These are phyloP conservation scores for Drymodes brunneopygia DNA, from an alignment of 2,113 vertebrate genomes.

Conservation along the genomic window DNA sequence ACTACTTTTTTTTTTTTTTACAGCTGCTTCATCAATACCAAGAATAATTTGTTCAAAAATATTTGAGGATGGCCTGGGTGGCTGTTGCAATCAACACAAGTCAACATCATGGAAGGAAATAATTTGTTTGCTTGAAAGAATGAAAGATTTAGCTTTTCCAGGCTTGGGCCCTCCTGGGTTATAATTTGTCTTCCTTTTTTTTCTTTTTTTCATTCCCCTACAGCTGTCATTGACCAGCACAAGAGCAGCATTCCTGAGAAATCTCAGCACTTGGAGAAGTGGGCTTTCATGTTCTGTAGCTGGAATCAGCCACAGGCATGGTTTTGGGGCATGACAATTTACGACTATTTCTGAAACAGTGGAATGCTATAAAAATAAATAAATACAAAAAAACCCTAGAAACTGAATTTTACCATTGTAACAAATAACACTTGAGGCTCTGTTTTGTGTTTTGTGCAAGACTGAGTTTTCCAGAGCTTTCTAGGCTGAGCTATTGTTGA, in stretches of 20 bases:
- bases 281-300: not conserved
- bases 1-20: not conserved
- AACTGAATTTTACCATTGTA: not conserved
- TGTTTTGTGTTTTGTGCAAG: not conserved
- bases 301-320: conserved; percentile 11
- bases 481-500: not conserved
- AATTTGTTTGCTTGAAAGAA: not conserved
- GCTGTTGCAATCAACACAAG: not conserved
- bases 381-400: not conserved
- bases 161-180: not conserved
- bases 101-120: not conserved
- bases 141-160: not conserved
- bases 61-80: not conserved
- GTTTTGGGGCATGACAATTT: not conserved
- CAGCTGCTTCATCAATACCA: not conserved
- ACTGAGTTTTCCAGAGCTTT: not conserved
- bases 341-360: conserved; percentile 27
- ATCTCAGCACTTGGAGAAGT: not conserved
- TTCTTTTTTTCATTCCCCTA: not conserved
- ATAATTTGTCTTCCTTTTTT: not conserved
- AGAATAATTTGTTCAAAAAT: not conserved
- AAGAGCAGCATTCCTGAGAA: not conserved
- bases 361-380: conserved; percentile 18
- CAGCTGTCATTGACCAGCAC: not conserved
- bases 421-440: not conserved